Evolutionary conservation across 2,113 vertebrate species (phyloP), one percentile per base, ranked within the genome.

Genomic region (Hipposideros armiger): DNA sequence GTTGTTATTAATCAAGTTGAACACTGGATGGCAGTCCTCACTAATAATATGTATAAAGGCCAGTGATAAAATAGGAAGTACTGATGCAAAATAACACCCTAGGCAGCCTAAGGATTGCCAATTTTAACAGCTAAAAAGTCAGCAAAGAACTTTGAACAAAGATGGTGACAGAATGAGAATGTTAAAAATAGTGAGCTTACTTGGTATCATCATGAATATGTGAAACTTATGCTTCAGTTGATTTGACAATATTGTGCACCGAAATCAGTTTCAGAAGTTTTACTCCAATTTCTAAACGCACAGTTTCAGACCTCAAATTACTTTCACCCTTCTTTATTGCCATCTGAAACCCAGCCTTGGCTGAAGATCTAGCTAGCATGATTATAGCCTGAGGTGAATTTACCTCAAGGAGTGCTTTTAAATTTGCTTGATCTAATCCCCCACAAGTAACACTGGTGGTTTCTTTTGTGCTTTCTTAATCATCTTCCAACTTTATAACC

Each of bases 11-110:
- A 91, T 95, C 54, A 56, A 69, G 10, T 2, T 54, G 67, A 81
- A 97, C 98, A 98, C 98, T 97, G 91, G 98, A 98, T 98, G 98
- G 98, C 98, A 98, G 93, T 97, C 96, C 97, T 97, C 85, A 97
- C 98, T 94, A 97, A 96, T 92, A 94, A 84, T 97, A 11, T 56
- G 11, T 7, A 36, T 60, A 42, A 88, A 76, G 20, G 15, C 32
- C 83, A 16, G 52, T 66, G 72, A 5, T 93, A 4, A 76, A 62
- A 0, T 56, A 85, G 58, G n/a, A 95, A 96, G 76, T 56, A 62
- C 72, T 4, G 91, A 64, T 32, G 6, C 58, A 81, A 92, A 97
- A 58, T 87, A 97, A 85, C 58, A 72, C 56, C 58, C 77, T 56
- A 60, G 84, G 91, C 69, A 95, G 64, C 26, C 72, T 95, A 87